Evolutionary conservation across 2,113 vertebrate species (phyloP), one percentile per base, ranked within the genome.

Genomic region (Rhagologus leucostigma): DNA sequence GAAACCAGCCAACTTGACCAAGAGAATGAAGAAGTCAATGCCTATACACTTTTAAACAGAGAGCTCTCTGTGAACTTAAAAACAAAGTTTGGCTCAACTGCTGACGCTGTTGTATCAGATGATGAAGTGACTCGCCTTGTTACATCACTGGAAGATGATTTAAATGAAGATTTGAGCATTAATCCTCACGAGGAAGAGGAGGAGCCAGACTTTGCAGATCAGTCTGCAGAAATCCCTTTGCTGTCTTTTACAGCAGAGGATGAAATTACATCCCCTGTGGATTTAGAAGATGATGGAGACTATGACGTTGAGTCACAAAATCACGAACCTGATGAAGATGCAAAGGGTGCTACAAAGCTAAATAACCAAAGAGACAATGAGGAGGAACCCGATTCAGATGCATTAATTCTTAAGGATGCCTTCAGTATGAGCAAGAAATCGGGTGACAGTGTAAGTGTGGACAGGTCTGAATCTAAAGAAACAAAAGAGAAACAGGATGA

Each of bases 71-170:
- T 98, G 8, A 89, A 98, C 70, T 95, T 99, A 87, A 98, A 98
- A 98, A 99, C 99, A 33, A 98, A 98, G 41, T 92, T 99, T 83
- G 99, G 98, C 42, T 98, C 98, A 49, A 99, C 99, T 16, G 98
- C 98, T 27, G 99, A 99, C 89, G 99, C 98, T 2, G 59, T 99
- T 41, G 96, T 98, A 21, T 98, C 98, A 3, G 98, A 99, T 74
- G 98, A 99, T 18, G 98, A 99, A 92, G 94, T 98, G 26, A 99
- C 99, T 17, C 96, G 78, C n/a, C 98, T 97, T 63, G 98, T 99
- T 27, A 99, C 99, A 0, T 97, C 98, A 0, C 59, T 92, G 50
- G 98, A 98, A 78, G 98, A 98, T 57, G 97, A 98, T 76, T 88
- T 98, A 47, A 93, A 78, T 46, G 98, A 98, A 74, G 97, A 98